A percentile compares a stretch with the other conserved stretches of the same genome.
These are phyloP conservation scores for Addax nasomaculatus DNA, from an alignment of 2,113 vertebrate genomes.

Conservation along the genomic window DNA sequence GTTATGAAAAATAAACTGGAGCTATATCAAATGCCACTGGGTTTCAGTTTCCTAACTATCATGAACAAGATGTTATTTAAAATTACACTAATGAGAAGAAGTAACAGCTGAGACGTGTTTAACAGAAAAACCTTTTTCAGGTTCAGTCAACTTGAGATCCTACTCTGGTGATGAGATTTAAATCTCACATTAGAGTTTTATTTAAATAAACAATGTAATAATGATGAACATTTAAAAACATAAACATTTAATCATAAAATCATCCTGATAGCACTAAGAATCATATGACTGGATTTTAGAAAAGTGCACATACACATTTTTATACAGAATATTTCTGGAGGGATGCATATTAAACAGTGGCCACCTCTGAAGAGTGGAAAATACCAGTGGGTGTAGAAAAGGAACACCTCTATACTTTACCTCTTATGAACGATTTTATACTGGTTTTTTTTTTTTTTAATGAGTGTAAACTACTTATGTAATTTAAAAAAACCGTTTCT, in stretches of 20 bases:
- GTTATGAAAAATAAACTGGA: background rate
- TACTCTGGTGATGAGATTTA: background rate
- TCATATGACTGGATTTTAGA: background rate
- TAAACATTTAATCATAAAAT: slow-evolving; percentile 24
- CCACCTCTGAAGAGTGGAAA: background rate
- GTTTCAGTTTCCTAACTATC: slow-evolving; percentile 36
- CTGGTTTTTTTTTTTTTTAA: slow-evolving; percentile 9
- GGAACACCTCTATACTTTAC: background rate
- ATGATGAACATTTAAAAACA: slow-evolving; percentile 21
- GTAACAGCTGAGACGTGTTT: background rate
- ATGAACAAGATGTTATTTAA: background rate
- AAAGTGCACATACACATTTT: background rate
- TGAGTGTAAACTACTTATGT: background rate
- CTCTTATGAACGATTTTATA: background rate
- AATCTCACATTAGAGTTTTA: slow-evolving; percentile 8
- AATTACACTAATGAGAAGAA: background rate
- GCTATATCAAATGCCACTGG: background rate
- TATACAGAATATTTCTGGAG: background rate
- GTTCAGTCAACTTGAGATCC: slow-evolving; percentile 4
- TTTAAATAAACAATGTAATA: background rate
- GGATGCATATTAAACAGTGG: background rate
- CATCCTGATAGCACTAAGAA: background rate
- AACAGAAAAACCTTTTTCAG: slow-evolving; percentile 28
- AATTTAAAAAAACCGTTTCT: background rate
- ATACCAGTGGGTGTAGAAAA: background rate